A percentile compares a stretch with the other conserved stretches of the same genome.
phyloP scores from a whole-genome alignment of 2,888 invertebrate species.

The Caenorhabditis sinica region DNA sequence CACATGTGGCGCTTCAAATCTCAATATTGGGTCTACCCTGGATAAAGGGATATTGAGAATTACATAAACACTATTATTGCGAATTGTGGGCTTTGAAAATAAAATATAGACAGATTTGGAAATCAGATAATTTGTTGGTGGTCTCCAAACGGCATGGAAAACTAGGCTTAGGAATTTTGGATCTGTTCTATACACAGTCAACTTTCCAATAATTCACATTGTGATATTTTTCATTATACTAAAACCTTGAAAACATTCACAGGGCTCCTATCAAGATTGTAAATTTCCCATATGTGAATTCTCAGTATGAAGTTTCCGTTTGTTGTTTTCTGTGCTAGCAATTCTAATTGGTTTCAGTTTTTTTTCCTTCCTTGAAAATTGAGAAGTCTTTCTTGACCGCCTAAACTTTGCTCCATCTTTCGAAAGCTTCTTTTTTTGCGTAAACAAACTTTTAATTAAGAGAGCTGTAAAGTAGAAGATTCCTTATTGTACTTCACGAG shows the following conservation, averaged over 20 bases:
- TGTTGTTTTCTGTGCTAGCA: too few species aligned
- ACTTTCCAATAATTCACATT: too few species aligned
- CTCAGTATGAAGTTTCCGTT: too few species aligned
- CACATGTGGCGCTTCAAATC: neutral
- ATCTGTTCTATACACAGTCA: too few species aligned
- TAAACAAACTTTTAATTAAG: slow-evolving; percentile 5
- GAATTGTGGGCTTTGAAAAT: neutral
- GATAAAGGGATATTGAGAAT: neutral
- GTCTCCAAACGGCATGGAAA: neutral
- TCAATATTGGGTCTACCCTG: neutral
- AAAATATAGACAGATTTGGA: neutral
- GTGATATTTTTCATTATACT: too few species aligned
- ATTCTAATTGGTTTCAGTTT: too few species aligned
- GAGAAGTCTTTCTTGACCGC: too few species aligned
- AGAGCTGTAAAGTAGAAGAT: neutral
- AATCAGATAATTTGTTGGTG: neutral
- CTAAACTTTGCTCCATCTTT: neutral
- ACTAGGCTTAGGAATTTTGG: neutral
- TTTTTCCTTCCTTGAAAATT: too few species aligned
- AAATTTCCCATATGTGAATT: too few species aligned
- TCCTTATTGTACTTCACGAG: neutral
- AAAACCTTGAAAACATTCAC: too few species aligned
- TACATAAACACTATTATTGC: neutral
- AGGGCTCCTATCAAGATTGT: too few species aligned
- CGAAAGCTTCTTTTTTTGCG: neutral